phyloP scores from a whole-genome alignment of 2,888 invertebrate genomes.

The Agrochola lychnidis region DNA sequence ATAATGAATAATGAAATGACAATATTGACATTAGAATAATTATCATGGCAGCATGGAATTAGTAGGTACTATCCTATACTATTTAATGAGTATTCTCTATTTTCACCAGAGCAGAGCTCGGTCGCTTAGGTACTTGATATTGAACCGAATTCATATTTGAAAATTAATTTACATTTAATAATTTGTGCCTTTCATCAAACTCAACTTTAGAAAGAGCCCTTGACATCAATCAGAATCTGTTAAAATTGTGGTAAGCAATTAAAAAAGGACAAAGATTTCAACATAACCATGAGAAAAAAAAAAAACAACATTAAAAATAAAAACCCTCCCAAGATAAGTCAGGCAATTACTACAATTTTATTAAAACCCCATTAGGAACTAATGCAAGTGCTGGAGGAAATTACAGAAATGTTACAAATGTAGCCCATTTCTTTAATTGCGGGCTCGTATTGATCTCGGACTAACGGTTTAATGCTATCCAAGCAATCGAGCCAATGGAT shows the following conservation, averaged over 20 bases:
- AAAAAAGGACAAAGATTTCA: not conserved
- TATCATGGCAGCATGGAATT: too few relatives aligned
- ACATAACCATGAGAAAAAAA: not conserved
- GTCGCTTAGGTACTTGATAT: not conserved
- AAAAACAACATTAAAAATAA: slow-evolving; percentile 1
- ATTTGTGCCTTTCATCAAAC: not conserved
- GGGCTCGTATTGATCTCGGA: slow-evolving; percentile 48
- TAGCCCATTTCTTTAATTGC: slow-evolving; percentile 63
- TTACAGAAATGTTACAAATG: slow-evolving; percentile 45
- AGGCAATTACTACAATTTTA: slow-evolving; percentile 52
- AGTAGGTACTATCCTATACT: too few relatives aligned
- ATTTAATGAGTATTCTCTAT: too few relatives aligned
- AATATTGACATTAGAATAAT: too few relatives aligned
- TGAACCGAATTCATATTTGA: not conserved
- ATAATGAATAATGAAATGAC: too few relatives aligned
- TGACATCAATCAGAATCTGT: too few relatives aligned
- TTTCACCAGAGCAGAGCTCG: too few relatives aligned
- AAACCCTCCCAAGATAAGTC: slow-evolving; percentile 39
- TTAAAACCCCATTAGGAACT: slow-evolving; percentile 55
- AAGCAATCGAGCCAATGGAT: slow-evolving; percentile 34
- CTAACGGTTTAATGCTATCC: slow-evolving; percentile 32
- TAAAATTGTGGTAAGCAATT: too few relatives aligned
- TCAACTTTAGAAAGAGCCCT: too few relatives aligned
- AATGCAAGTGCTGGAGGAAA: slow-evolving; percentile 45
- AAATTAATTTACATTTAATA: not conserved